These are phyloP conservation scores for Strigops habroptila DNA, from an alignment of 2,113 vertebrate genomes.

Conservation along the genomic window DNA sequence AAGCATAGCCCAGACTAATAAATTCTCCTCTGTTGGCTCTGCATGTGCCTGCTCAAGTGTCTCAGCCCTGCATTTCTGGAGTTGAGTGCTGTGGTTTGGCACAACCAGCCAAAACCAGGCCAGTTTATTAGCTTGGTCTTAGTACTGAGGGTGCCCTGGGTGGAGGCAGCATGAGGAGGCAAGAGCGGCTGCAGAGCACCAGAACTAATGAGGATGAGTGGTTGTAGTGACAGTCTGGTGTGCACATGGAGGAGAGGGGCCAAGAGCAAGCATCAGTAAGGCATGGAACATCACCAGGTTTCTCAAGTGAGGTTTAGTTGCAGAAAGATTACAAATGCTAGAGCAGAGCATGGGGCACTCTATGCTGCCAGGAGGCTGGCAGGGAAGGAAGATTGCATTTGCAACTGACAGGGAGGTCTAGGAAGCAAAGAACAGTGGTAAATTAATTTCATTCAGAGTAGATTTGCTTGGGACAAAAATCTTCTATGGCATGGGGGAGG, in stretches of 20 bases:
- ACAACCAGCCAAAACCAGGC: background rate
- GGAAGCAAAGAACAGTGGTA: background rate
- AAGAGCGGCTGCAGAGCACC: background rate
- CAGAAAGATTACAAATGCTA: background rate
- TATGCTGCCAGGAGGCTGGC: background rate
- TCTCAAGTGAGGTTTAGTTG: background rate
- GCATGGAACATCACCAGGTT: background rate
- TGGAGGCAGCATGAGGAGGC: background rate
- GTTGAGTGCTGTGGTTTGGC: background rate
- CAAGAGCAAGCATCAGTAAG: rapidly evolving
- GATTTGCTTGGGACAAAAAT: background rate
- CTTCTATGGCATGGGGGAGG: background rate
- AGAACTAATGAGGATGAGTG: background rate
- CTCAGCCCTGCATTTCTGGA: background rate
- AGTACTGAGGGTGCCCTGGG: rapidly evolving
- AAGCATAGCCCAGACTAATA: slow-evolving; percentile 31
- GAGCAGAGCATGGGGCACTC: background rate
- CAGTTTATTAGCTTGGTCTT: background rate
- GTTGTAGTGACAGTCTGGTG: background rate
- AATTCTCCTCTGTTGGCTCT: slow-evolving; percentile 29
- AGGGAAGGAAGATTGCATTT: background rate
- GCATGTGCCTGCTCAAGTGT: background rate
- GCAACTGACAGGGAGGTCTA: background rate
- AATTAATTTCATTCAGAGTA: background rate
- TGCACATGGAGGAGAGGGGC: background rate